These are phyloP conservation scores for Cotesia glomerata DNA, from an alignment of 1,140 invertebrate genomes.

Conservation along the genomic window DNA sequence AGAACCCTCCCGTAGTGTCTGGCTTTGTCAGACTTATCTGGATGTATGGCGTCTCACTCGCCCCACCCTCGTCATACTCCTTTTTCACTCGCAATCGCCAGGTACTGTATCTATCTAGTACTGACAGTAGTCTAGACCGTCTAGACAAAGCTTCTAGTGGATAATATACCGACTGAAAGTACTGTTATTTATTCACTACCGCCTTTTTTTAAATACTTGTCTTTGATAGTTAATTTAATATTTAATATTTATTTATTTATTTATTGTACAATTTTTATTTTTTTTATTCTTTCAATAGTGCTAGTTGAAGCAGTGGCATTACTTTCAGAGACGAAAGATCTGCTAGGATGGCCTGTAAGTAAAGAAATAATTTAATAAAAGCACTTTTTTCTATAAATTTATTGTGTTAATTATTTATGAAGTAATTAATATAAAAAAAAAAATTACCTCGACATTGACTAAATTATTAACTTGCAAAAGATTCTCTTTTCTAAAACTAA, in stretches of 20 bases:
- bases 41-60: constrained; percentile 11
- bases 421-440: neutral
- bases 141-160: neutral
- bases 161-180: constrained; percentile 23
- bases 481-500: constrained; percentile 92
- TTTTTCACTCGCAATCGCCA: neutral
- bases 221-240: neutral
- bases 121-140: no score
- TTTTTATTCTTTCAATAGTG: constrained; percentile 66
- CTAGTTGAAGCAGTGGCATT: constrained; percentile 80
- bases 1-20: constrained; percentile 42
- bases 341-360: constrained; percentile 77
- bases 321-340: constrained; percentile 90
- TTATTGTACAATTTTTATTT: constrained; percentile 4
- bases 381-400: neutral
- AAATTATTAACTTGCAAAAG: constrained; percentile 86
- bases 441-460: constrained; percentile 78
- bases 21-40: constrained; percentile 24
- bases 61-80: constrained; percentile 23
- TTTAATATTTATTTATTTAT: neutral
- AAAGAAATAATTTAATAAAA: constrained; percentile 41
- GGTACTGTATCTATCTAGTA: neutral
- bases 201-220: neutral
- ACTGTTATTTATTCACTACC: neutral
- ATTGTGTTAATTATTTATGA: constrained; percentile 7